These are phyloP conservation scores for Sipha maydis DNA, from an alignment of 2,888 invertebrate genomes.

Conservation along the genomic window DNA sequence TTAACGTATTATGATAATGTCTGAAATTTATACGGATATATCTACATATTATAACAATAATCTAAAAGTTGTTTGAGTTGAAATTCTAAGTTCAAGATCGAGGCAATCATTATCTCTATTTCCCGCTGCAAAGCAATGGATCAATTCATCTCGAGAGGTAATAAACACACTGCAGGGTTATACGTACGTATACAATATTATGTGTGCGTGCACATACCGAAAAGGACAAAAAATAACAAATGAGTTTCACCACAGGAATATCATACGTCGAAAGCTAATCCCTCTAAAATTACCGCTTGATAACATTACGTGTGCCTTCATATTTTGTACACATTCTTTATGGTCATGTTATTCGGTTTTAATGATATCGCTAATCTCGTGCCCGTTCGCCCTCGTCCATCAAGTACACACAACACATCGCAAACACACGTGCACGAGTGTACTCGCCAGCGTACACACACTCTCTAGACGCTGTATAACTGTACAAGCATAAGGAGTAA, in stretches of 20 bases:
- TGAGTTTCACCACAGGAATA: constrained; percentile 1
- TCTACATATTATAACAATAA: too few species aligned
- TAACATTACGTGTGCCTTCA: not conserved
- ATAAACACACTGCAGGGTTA: too few species aligned
- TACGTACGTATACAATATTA: not conserved
- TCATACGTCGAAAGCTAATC: not conserved
- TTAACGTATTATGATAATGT: too few species aligned
- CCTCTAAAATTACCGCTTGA: not conserved
- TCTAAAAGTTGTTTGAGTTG: too few species aligned
- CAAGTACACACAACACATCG: not conserved
- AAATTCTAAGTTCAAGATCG: too few species aligned
- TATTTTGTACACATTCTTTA: not conserved
- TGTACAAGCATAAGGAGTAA: constrained; percentile 14
- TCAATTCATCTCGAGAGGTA: too few species aligned
- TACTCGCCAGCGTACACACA: not conserved
- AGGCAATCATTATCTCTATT: too few species aligned
- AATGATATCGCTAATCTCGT: constrained; percentile 42
- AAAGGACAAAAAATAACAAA: not conserved
- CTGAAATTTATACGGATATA: too few species aligned
- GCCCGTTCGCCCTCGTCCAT: constrained; percentile 33
- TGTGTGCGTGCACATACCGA: not conserved
- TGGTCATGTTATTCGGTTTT: constrained; percentile 31
- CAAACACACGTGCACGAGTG: not conserved
- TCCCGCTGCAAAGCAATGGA: too few species aligned
- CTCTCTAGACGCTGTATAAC: not conserved